phyloP scores from a whole-genome alignment of 2,888 invertebrate genomes.

The Lasioglossum zephyrum region DNA sequence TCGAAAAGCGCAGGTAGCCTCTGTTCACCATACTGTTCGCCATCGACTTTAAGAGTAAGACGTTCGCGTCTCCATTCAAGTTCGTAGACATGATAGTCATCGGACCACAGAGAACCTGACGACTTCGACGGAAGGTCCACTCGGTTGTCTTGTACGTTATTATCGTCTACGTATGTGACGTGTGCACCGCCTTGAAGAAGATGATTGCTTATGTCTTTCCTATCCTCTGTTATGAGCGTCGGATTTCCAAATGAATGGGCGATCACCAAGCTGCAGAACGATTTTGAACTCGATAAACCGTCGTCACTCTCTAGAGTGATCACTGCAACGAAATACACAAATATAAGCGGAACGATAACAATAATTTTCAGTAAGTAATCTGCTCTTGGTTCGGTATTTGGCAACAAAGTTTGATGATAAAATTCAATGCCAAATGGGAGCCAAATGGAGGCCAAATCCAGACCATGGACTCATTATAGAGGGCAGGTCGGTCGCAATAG shows the following conservation, averaged over 20 bases:
- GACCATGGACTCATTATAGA: too few relatives aligned
- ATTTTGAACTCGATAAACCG: not conserved
- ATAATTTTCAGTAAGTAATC: too few relatives aligned
- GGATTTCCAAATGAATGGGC: slow-evolving; percentile 89
- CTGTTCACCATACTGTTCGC: slow-evolving; percentile 85
- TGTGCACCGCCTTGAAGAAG: slow-evolving; percentile 73
- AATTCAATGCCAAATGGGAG: too few relatives aligned
- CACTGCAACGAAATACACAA: slow-evolving; percentile 83
- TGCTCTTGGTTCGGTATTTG: too few relatives aligned
- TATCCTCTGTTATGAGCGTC: slow-evolving; percentile 66
- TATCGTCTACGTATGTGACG: not conserved
- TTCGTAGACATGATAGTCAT: slow-evolving; percentile 89
- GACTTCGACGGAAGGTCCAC: slow-evolving; percentile 46
- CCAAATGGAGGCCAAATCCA: too few relatives aligned
- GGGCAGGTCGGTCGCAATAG: too few relatives aligned
- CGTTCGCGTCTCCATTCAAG: slow-evolving; percentile 88
- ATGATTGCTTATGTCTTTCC: slow-evolving; percentile 74
- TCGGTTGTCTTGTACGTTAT: slow-evolving; percentile 8
- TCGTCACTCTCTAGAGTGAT: slow-evolving; percentile 85
- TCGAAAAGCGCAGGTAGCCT: slow-evolving; percentile 62
- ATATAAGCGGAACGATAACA: not conserved
- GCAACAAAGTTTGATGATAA: too few relatives aligned
- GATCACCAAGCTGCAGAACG: slow-evolving; percentile 86
- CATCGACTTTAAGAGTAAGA: slow-evolving; percentile 86
- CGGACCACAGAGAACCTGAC: slow-evolving; percentile 84